Evolutionary conservation across 53 echinoderm and acorn worm species (phyloP), one percentile per base, ranked within the genome.

Genomic region (Holothuria scabra): DNA sequence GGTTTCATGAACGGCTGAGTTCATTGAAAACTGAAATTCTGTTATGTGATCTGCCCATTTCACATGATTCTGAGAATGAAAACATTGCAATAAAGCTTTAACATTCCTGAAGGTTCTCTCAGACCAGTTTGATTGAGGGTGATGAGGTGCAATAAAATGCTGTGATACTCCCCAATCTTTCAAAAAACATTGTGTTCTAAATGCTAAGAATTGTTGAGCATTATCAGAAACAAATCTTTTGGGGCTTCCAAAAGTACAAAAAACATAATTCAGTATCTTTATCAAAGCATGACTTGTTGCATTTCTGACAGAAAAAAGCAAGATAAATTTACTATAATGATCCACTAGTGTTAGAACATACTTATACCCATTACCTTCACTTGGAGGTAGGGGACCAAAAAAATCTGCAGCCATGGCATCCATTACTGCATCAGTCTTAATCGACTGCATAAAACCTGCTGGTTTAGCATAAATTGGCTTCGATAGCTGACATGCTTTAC

Each of bases 81-180:
- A 86, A 8, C 86, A 78, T 44, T 88, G 88, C 14, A 89, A 52
- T 89, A 92, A 86, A 28, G 79, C 64, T 67, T 91, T 92, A 9
- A 91, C 35, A 24, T 88, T 85, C 58, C 88, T 71, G 68, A 88
- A 88, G 16, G 71, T 81, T 57, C 88, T 64, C 55, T 91, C 92
- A 57, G 81, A 74, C 89, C 88, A 89, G 28, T 92, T 89, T 23
- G 62, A 81, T 34, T 92, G 92, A 2, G 89, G 88, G 38, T 92
- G 89, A 76, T 89, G 86, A 3, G 92, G 88, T 25, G 89, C 71
- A 38, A 65, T 89, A 38, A 88, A 89, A 26, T 81, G 64, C 56
- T 92, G 89, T 44, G 65, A 37, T 1, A 92, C 83, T 19, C 92
- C 83, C 88, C 92, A 92, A 30, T 85, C 76, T 16, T 59, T 80